Conservation (phyloP, 2,113 vertebrate species). For the Heterotis niloticus region DNA sequence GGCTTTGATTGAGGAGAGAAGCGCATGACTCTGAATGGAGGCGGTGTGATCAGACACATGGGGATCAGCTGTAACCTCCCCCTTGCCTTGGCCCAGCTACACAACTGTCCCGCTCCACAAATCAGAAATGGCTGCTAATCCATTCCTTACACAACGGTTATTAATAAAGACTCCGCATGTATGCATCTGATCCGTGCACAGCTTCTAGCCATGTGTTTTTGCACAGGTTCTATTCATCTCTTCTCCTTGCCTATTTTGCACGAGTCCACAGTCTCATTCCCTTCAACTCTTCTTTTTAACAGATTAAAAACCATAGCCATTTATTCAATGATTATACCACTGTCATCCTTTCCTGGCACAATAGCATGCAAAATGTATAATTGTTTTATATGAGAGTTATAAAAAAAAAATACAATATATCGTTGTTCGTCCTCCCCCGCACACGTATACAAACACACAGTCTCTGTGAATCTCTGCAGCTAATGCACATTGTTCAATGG, state of each 20-base stretch:
- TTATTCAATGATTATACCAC: not conserved
- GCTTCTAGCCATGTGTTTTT: not conserved
- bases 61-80: not conserved
- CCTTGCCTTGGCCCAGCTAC: not conserved
- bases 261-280: not conserved
- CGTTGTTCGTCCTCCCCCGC: too few relatives aligned
- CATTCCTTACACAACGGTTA: not conserved
- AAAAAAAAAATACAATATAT: too few relatives aligned
- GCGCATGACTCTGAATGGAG: conserved; percentile 16
- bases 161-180: not conserved
- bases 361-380: too few relatives aligned
- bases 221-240: not conserved
- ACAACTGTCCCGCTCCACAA: not conserved
- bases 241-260: not conserved
- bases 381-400: too few relatives aligned
- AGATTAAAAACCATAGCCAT: not conserved
- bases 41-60: conserved; percentile 19
- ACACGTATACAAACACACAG: too few relatives aligned
- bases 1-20: conserved; percentile 22
- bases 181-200: not conserved
- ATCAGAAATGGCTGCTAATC: not conserved
- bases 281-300: not conserved
- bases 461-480: conserved; percentile 8
- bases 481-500: conserved; percentile 12
- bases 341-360: not conserved